These are phyloP conservation scores for Zaprionus lineosus DNA, from an alignment of 2,888 invertebrate species.

Conservation along the genomic window DNA sequence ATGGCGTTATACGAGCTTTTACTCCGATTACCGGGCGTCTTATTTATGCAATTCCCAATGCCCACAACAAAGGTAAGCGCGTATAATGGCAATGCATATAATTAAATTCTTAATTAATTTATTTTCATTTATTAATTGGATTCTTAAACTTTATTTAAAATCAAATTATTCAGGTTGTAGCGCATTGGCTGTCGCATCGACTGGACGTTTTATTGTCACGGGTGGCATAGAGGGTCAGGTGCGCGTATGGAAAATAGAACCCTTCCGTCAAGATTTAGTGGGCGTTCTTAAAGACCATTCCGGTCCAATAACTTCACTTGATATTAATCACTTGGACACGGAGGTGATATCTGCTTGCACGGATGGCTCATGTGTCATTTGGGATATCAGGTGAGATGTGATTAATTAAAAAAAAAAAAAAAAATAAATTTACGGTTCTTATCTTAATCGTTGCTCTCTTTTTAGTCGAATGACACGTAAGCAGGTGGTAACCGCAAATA, in stretches of 20 bases:
- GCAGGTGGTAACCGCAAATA: constrained; percentile 93
- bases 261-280: constrained; percentile 86
- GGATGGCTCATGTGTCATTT: constrained; percentile 96
- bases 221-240: constrained; percentile 97
- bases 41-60: constrained; percentile 92
- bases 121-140: too few species aligned
- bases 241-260: constrained; percentile 90
- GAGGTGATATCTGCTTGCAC: constrained; percentile 95
- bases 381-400: constrained; percentile 90
- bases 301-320: constrained; percentile 92
- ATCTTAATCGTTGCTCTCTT: too few species aligned
- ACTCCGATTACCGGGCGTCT: constrained; percentile 91
- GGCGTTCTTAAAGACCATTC: constrained; percentile 95
- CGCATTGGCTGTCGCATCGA: constrained; percentile 89
- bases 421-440: too few species aligned
- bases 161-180: constrained; percentile 85
- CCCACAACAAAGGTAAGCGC: constrained; percentile 89
- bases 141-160: too few species aligned
- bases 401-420: too few species aligned
- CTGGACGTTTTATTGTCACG: constrained; percentile 89
- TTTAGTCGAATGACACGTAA: constrained; percentile 89
- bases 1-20: constrained; percentile 91
- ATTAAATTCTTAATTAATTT: too few species aligned
- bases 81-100: too few species aligned
- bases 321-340: constrained; percentile 89